These are phyloP conservation scores for Oxygymnocypris stewartii DNA, from an alignment of 2,113 vertebrate genomes.

Conservation along the genomic window DNA sequence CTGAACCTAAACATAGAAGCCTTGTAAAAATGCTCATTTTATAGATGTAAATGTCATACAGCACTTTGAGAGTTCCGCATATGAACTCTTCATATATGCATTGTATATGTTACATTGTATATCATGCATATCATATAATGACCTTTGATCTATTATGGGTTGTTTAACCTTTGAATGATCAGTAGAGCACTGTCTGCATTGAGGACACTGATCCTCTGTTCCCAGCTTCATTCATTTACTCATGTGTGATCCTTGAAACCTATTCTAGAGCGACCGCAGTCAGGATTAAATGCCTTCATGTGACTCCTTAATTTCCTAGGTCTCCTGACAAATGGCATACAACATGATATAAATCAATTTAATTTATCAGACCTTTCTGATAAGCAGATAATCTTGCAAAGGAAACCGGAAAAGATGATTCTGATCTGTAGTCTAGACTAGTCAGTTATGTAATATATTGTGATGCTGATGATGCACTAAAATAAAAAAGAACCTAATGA, in stretches of 20 bases:
- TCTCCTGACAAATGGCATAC: slow-evolving; percentile 9
- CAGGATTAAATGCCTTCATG: slow-evolving; percentile 4
- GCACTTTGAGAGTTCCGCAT: too few species aligned
- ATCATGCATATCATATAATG: too few species aligned
- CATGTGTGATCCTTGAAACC: not conserved
- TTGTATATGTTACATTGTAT: too few species aligned
- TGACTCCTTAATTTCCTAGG: not conserved
- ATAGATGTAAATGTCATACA: too few species aligned
- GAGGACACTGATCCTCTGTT: not conserved
- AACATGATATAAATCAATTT: slow-evolving; percentile 23
- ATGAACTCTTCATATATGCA: too few species aligned
- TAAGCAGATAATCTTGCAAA: slow-evolving; percentile 18
- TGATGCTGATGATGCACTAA: not conserved
- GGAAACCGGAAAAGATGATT: not conserved
- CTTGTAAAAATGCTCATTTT: too few species aligned
- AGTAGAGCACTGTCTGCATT: not conserved
- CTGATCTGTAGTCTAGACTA: slow-evolving; percentile 19
- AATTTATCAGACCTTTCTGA: not conserved
- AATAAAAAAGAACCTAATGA: slow-evolving; percentile 9
- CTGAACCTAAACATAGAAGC: too few species aligned
- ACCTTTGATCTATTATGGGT: too few species aligned
- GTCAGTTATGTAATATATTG: not conserved
- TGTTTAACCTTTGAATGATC: not conserved
- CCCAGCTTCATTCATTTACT: not conserved
- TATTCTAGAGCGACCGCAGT: not conserved